phyloP scores from a whole-genome alignment of 2,797 vertebrate species.

The Falco cherrug region DNA sequence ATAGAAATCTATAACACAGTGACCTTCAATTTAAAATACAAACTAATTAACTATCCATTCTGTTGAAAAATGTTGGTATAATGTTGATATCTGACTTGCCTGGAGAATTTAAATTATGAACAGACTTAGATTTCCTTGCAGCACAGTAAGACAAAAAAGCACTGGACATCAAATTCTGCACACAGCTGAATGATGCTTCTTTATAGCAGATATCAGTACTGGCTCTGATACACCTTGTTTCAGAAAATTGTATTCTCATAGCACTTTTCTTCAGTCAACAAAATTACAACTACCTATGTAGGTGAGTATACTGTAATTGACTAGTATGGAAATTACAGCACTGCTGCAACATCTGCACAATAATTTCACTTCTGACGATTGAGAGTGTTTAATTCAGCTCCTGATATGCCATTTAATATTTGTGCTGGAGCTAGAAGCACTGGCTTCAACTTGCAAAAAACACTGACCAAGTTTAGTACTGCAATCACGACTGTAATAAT shows the following conservation, averaged over 20 bases:
- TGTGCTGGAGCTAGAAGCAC: background rate
- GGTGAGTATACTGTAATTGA: background rate
- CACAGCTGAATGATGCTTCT: conserved; percentile 6
- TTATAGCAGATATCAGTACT: background rate
- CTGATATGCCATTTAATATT: background rate
- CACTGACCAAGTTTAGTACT: background rate
- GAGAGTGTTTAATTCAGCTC: background rate
- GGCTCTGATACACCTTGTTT: conserved; percentile 2
- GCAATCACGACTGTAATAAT: background rate
- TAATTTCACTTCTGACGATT: background rate
- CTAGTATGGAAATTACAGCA: conserved; percentile 19
- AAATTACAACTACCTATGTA: background rate
- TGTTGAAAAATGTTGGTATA: conserved; percentile 57
- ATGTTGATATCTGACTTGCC: conserved; percentile 59
- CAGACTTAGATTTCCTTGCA: conserved; percentile 33
- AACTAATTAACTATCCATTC: conserved; percentile 68
- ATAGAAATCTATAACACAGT: conserved; percentile 62
- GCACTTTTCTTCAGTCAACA: background rate
- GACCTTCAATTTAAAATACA: conserved; percentile 64
- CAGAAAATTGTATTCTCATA: background rate
- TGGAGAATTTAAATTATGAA: conserved; percentile 66
- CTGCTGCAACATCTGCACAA: background rate
- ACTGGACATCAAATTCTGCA: conserved; percentile 14
- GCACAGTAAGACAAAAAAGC: conserved; percentile 13
- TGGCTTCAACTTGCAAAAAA: background rate